Conservation (phyloP, 2,888 invertebrate species). For the Agapostemon virescens region DNA sequence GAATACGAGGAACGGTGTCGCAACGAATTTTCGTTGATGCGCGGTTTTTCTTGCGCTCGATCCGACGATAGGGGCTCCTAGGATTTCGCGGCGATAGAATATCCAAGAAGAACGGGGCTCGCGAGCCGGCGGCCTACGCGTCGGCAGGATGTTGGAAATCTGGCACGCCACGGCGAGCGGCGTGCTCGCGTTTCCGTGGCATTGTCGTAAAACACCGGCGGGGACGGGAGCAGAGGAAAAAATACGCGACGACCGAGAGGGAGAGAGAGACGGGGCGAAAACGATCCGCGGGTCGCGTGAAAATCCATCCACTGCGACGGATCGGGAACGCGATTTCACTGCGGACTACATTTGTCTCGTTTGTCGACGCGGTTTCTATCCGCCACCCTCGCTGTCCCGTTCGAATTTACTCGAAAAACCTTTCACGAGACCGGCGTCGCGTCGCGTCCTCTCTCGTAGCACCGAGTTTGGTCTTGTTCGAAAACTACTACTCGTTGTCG, state of each 20-base stretch:
- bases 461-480: neutral
- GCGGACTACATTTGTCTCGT: slow-evolving; percentile 1
- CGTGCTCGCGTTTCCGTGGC: slow-evolving; percentile 75
- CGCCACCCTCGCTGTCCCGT: neutral
- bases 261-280: slow-evolving; percentile 23
- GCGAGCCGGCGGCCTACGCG: slow-evolving; percentile 35
- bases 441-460: neutral
- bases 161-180: slow-evolving; percentile 64
- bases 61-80: neutral
- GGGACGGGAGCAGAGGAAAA: slow-evolving; percentile 27
- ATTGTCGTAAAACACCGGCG: slow-evolving; percentile 68
- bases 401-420: neutral
- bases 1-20: neutral
- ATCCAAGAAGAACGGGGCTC: neutral
- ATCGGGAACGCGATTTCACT: slow-evolving; percentile 33
- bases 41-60: neutral
- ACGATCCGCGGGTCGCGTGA: slow-evolving; percentile 49
- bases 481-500: neutral
- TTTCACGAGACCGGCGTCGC: neutral
- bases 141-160: slow-evolving; percentile 70
- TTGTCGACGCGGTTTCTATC: neutral
- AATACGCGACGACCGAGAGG: slow-evolving; percentile 2
- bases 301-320: slow-evolving; percentile 46
- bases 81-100: slow-evolving; percentile 16
- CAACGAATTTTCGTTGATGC: neutral